phyloP scores from a whole-genome alignment of 2,888 invertebrate genomes.

The Palloptera scutellata region DNA sequence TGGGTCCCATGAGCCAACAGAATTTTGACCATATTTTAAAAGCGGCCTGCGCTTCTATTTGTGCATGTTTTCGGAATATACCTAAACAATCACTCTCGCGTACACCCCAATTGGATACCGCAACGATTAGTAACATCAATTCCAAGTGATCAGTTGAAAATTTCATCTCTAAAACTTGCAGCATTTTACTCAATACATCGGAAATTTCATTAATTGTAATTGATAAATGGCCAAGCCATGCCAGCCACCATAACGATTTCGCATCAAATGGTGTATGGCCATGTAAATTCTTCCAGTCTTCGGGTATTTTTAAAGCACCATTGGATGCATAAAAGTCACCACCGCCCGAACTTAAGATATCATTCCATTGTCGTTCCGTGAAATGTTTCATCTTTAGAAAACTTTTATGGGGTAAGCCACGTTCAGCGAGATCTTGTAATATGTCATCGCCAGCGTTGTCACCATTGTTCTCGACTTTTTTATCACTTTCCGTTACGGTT shows the following conservation, averaged over 20 bases:
- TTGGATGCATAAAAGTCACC: slow-evolving; percentile 62
- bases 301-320: slow-evolving; percentile 58
- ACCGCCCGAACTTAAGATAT: slow-evolving; percentile 59
- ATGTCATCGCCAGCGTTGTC: background rate
- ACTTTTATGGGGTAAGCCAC: slow-evolving; percentile 55
- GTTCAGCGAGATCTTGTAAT: slow-evolving; percentile 50
- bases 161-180: slow-evolving; percentile 73
- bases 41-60: slow-evolving; percentile 57
- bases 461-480: slow-evolving; percentile 36
- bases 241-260: slow-evolving; percentile 70
- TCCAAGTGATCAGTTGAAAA: slow-evolving; percentile 73
- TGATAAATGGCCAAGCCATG: slow-evolving; percentile 69
- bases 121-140: slow-evolving; percentile 75
- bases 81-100: slow-evolving; percentile 76
- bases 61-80: slow-evolving; percentile 56
- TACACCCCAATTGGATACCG: slow-evolving; percentile 79
- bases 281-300: slow-evolving; percentile 55
- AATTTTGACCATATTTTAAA: slow-evolving; percentile 63
- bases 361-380: slow-evolving; percentile 61
- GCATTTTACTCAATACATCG: slow-evolving; percentile 71
- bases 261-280: slow-evolving; percentile 62
- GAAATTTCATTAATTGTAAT: slow-evolving; percentile 68
- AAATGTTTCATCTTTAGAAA: slow-evolving; percentile 58
- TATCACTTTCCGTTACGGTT: slow-evolving; percentile 63
- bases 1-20: slow-evolving; percentile 64